Percentiles rank a stretch among this genome's conserved stretches.
Evolutionary conservation across 1,140 invertebrate species (phyloP).

Genomic region (Maniola jurtina): DNA sequence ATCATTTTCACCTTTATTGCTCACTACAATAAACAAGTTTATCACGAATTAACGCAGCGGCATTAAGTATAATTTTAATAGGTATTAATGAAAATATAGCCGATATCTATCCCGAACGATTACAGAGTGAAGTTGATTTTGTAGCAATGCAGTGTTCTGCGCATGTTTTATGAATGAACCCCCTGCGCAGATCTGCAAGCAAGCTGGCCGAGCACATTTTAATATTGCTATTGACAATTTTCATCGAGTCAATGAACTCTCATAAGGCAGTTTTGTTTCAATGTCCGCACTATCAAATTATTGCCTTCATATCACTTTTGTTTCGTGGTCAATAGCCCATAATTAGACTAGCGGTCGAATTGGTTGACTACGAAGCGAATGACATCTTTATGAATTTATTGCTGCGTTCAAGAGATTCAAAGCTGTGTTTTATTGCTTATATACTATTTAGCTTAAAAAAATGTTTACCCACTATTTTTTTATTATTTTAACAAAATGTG

Average conservation of each 20-base stretch:
- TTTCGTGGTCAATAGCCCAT: slow-evolving; percentile 27
- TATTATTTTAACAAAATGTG: too few relatives aligned
- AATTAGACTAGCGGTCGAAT: slow-evolving; percentile 21
- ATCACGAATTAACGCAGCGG: slow-evolving; percentile 37
- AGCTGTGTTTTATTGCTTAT: neutral
- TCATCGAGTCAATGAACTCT: slow-evolving; percentile 60
- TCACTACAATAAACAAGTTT: slow-evolving; percentile 25
- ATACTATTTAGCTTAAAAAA: neutral
- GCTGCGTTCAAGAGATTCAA: slow-evolving; percentile 35
- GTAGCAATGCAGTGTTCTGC: slow-evolving; percentile 75
- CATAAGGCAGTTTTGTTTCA: slow-evolving; percentile 23
- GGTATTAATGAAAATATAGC: slow-evolving; percentile 52
- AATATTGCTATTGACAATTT: slow-evolving; percentile 71
- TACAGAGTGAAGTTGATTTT: slow-evolving; percentile 68
- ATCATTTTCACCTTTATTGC: slow-evolving; percentile 45
- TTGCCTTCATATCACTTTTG: slow-evolving; percentile 21
- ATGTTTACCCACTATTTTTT: neutral
- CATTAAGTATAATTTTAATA: slow-evolving; percentile 42
- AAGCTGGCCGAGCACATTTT: slow-evolving; percentile 56
- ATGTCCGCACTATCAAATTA: slow-evolving; percentile 23
- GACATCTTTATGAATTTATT: slow-evolving; percentile 26
- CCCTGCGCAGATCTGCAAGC: slow-evolving; percentile 62
- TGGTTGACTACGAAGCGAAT: slow-evolving; percentile 16
- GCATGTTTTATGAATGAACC: slow-evolving; percentile 64
- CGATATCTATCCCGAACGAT: slow-evolving; percentile 43